Evolutionary conservation across 2,113 vertebrate genomes (phyloP).

Genomic region (Spermophilus dauricus): DNA sequence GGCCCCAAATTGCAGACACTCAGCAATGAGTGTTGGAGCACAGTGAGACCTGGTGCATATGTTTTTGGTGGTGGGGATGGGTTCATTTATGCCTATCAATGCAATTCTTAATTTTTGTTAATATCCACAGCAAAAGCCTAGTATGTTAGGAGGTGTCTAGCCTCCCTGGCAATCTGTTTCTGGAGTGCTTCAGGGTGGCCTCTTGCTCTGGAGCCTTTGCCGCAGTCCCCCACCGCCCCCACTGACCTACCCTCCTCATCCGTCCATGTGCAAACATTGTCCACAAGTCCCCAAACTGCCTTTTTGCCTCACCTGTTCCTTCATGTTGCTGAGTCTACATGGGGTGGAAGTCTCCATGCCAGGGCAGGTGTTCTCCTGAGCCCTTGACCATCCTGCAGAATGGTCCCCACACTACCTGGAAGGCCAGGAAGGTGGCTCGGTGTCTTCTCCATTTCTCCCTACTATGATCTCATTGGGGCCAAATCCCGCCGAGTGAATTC

Average conservation of each 20-base stretch:
- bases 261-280: neutral
- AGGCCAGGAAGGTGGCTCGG: neutral
- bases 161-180: neutral
- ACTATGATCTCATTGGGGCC: neutral
- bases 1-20: neutral
- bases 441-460: neutral
- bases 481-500: neutral
- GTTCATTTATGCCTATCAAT: slow-evolving; percentile 47
- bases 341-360: neutral
- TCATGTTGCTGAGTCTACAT: accelerated
- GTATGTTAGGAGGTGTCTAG: neutral
- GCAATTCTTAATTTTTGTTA: slow-evolving; percentile 55
- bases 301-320: neutral
- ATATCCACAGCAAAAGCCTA: slow-evolving; percentile 2
- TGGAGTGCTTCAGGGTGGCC: neutral
- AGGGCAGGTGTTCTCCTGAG: neutral
- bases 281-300: neutral
- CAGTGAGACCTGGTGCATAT: accelerated
- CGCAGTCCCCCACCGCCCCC: no score
- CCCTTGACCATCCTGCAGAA: neutral
- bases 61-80: neutral
- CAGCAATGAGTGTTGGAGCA: neutral
- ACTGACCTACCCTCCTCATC: no score
- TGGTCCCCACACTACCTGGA: neutral
- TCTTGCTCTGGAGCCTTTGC: neutral